phyloP scores from a whole-genome alignment of 2,113 vertebrate species.

The Odontophorus gujanensis region DNA sequence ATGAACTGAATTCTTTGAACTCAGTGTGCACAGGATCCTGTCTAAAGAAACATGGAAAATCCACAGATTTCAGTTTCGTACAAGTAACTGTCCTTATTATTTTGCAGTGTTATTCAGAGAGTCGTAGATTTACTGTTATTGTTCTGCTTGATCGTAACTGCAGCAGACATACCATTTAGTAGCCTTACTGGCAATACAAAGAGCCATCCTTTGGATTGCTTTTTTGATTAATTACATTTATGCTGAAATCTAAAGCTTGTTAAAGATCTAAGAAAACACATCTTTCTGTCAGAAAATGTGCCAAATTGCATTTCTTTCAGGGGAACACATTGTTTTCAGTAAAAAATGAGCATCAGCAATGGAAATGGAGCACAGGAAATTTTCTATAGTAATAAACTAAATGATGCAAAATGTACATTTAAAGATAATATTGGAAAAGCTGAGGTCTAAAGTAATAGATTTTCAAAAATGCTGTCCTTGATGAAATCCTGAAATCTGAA shows the following conservation, averaged over 20 bases:
- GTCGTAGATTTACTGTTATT: background rate
- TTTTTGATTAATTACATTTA: background rate
- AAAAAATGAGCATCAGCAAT: conserved; percentile 20
- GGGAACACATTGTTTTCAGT: conserved; percentile 1
- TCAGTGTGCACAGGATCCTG: background rate
- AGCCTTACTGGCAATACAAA: conserved; percentile 3
- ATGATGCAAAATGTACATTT: background rate
- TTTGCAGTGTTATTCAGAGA: background rate
- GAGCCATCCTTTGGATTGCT: background rate
- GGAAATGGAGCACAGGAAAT: background rate
- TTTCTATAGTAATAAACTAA: conserved; percentile 2
- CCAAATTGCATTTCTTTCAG: conserved; percentile 7
- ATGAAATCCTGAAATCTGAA: background rate
- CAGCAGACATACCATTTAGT: background rate
- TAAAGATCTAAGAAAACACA: background rate
- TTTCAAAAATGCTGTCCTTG: background rate
- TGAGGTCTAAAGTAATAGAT: background rate
- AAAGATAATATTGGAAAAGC: background rate
- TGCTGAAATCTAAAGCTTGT: background rate
- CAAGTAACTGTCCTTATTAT: background rate
- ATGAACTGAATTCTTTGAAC: background rate
- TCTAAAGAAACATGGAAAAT: background rate
- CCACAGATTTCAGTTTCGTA: background rate
- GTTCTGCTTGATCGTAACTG: background rate
- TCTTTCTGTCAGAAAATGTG: conserved; percentile 17